phyloP scores from a whole-genome alignment of 2,888 invertebrate species.

The Schizaphis graminum region DNA sequence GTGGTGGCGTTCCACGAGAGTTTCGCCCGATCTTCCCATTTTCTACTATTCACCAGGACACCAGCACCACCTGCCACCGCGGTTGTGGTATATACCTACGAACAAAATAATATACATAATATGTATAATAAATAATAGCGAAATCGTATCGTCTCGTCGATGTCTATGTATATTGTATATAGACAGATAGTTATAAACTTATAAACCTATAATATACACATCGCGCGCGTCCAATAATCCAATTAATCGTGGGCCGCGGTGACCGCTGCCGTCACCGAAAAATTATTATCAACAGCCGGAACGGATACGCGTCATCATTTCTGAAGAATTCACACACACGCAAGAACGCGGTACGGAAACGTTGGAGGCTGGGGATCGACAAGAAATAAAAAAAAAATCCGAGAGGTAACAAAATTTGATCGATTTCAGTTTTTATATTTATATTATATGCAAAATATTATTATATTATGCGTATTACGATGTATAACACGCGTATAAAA shows the following conservation, averaged over 20 bases:
- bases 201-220: background rate
- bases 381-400: background rate
- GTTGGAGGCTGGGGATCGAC: background rate
- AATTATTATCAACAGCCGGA: constrained; percentile 13
- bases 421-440: constrained; percentile 24
- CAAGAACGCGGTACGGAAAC: background rate
- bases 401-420: background rate
- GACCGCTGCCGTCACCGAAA: background rate
- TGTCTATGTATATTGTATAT: background rate
- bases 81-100: background rate
- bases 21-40: background rate
- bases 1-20: background rate
- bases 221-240: constrained; percentile 10
- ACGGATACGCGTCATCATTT: constrained; percentile 51
- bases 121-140: background rate
- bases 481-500: background rate
- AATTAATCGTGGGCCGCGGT: constrained; percentile 14
- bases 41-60: background rate
- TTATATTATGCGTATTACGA: background rate
- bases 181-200: background rate
- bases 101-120: background rate
- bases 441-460: background rate
- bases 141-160: background rate
- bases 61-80: background rate
- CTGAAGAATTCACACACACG: constrained; percentile 26